Percentiles rank a stretch among this genome's conserved stretches.
Conservation (phyloP, 1,140 invertebrate genomes). For the Sycobia sp. region DNA sequence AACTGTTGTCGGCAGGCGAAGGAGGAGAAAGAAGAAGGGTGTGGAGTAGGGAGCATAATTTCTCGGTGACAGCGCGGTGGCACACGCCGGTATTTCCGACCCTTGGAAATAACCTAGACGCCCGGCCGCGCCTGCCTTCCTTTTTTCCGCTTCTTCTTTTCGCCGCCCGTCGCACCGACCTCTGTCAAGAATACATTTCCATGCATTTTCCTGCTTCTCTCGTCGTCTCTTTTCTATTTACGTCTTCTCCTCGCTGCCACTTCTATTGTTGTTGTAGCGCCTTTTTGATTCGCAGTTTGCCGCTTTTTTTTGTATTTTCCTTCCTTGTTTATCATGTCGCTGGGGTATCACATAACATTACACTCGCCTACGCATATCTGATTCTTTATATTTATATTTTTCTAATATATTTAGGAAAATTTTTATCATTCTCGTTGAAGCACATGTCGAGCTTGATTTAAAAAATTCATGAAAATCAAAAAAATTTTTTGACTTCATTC, state of each 20-base stretch:
- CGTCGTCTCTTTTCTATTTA: slow-evolving; percentile 1
- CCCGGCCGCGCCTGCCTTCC: not conserved
- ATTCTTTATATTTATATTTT: no score
- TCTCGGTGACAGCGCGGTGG: slow-evolving; percentile 53
- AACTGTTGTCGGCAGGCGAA: slow-evolving; percentile 38
- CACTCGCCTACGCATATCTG: no score
- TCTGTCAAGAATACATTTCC: slow-evolving; percentile 60
- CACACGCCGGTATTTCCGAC: slow-evolving; percentile 54
- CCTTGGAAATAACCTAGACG: slow-evolving; percentile 58
- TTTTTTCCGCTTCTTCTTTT: not conserved
- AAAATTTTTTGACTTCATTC: no score
- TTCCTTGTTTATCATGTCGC: no score
- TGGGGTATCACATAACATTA: no score
- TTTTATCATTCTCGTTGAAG: no score
- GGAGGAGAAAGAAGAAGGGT: slow-evolving; percentile 33
- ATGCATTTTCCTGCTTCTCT: slow-evolving; percentile 53
- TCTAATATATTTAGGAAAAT: no score
- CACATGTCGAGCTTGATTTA: no score
- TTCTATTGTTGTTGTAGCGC: no score
- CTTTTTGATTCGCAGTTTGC: no score
- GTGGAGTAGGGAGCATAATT: slow-evolving; percentile 49
- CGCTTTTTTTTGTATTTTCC: no score
- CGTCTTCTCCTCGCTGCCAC: slow-evolving; percentile 1
- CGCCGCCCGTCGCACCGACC: slow-evolving; percentile 13
- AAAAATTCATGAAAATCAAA: no score